Evolutionary conservation across 2,888 invertebrate genomes (phyloP), one percentile per base, ranked within the genome.

Genomic region (Lapara coniferarum): DNA sequence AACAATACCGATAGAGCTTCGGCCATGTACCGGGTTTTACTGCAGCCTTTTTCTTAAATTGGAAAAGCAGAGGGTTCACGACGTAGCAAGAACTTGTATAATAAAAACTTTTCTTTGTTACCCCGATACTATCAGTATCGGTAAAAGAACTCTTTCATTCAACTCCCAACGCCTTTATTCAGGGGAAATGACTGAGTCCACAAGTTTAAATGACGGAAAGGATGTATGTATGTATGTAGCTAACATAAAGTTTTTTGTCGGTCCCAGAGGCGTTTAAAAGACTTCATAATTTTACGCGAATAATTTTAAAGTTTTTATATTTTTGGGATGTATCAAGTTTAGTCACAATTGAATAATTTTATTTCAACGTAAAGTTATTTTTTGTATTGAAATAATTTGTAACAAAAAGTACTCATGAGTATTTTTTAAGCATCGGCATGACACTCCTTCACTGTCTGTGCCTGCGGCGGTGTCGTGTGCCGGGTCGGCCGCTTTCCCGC

Each of bases 71-170:
- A 85, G 81, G 85, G 88, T 83, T 88, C 87, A 86, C 79, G 80
- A 77, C 77, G 83, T 79, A 79, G 81, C 80, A 83, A 81, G 82
- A 92, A 92, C 85, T 93, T 91, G 77, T 77, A 81, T 80, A 87
- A 89, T 93, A 92, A 93, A 93, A 93, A 93, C 91, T 93, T 93
- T 63, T 91, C 91, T 91, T 92, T 91, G 91, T 91, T 92, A 92
- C 83, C 86, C 74, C 83, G 91, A 91, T 91, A 88, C 83, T 88
- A 90, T 89, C 90, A 80, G 83, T 88, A 90, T 89, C 90, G 81
- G 83, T 74, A 80, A 77, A 76, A 75, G 81, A 88, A 90, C 90
- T 90, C 88, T 87, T 90, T 89, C 86, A 85, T 87, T 84, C 83
- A 82, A 81, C 80, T 81, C 77, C 70, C 71, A 78, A 79, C 77